Percentiles rank a stretch among this genome's conserved stretches.
phyloP scores from a whole-genome alignment of 2,113 vertebrate genomes.

The Campylomormyrus tamandua region DNA sequence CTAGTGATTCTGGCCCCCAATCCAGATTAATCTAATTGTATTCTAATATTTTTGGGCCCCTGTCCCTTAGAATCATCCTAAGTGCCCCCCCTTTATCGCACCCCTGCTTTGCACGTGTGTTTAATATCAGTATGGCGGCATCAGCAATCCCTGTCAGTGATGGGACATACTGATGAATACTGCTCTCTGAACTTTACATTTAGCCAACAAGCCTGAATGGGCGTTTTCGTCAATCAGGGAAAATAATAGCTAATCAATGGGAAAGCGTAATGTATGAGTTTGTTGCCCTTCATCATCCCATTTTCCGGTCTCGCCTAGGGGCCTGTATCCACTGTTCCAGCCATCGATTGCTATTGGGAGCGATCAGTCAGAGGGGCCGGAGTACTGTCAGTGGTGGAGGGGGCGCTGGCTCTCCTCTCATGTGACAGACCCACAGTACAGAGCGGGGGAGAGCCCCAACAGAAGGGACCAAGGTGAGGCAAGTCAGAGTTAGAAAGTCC shows the following conservation, averaged over 20 bases:
- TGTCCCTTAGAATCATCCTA: neutral
- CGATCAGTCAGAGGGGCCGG: constrained; percentile 77
- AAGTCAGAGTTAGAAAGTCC: neutral
- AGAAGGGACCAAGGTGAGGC: neutral
- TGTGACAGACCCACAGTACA: neutral
- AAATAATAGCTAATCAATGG: constrained; percentile 79
- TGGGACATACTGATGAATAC: neutral
- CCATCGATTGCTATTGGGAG: constrained; percentile 78
- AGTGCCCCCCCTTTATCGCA: neutral
- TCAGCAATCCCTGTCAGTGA: neutral
- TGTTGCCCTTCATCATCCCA: constrained; percentile 74
- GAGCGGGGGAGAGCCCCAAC: neutral
- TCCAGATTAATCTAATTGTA: neutral
- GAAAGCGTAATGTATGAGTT: constrained; percentile 77
- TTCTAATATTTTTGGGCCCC: neutral
- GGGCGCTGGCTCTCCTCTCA: neutral
- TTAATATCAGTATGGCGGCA: neutral
- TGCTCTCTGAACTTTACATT: constrained; percentile 4
- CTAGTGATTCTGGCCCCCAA: neutral
- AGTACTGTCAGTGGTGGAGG: constrained; percentile 47
- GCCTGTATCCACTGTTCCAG: constrained; percentile 71
- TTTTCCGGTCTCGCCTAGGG: constrained; percentile 73
- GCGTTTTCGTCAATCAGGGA: constrained; percentile 75
- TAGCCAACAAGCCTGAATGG: neutral
- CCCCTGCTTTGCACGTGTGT: neutral